Evolutionary conservation across 2,888 invertebrate genomes (phyloP).

Genomic region (Pardosa pseudoannulata): DNA sequence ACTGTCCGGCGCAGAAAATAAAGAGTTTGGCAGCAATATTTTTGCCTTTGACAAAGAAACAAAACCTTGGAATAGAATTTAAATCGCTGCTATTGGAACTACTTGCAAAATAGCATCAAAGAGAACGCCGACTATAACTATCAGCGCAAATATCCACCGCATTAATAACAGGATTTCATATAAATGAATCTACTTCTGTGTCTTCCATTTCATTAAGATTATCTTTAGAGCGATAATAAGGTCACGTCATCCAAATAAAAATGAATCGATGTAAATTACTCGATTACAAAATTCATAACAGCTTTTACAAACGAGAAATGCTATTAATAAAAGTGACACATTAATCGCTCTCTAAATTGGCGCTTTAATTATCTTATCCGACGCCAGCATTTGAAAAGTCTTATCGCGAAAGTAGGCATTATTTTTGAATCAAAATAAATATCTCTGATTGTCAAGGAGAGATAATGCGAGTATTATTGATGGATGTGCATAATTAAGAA

Average conservation of each 20-base stretch:
- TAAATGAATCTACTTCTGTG: not conserved
- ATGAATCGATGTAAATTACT: conserved; percentile 7
- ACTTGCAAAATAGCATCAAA: no score
- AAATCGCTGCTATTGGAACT: no score
- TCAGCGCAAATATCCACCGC: no score
- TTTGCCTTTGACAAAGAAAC: no score
- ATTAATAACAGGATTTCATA: no score
- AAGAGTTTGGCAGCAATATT: no score
- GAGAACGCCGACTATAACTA: no score
- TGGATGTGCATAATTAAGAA: conserved; percentile 2
- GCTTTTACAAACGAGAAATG: conserved; percentile 9
- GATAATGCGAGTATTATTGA: not conserved
- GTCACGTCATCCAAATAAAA: conserved; percentile 8
- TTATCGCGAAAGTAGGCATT: not conserved
- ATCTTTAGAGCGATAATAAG: not conserved
- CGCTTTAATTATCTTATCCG: conserved; percentile 2
- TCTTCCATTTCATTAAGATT: conserved; percentile 5
- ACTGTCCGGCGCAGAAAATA: no score
- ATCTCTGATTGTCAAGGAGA: not conserved
- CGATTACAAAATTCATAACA: conserved; percentile 17
- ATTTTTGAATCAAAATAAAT: not conserved
- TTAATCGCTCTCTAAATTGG: conserved; percentile 13
- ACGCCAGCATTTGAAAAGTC: not conserved
- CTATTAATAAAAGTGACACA: conserved; percentile 17
- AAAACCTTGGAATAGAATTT: no score